A percentile compares a stretch with the other conserved stretches of the same genome.
Conservation (phyloP, 2,113 vertebrate genomes). For the Morone chrysops region DNA sequence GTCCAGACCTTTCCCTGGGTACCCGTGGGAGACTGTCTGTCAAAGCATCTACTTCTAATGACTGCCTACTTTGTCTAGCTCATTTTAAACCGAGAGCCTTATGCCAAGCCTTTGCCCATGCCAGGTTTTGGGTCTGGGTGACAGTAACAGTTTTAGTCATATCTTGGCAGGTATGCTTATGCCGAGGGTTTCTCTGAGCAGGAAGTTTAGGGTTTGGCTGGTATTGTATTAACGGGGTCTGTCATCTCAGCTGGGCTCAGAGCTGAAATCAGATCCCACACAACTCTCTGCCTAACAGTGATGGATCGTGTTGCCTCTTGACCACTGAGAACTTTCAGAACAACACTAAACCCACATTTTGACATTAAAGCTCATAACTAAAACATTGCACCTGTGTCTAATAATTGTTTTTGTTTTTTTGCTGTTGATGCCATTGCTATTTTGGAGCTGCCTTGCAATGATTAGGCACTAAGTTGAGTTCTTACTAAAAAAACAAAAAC, state of each 20-base stretch:
- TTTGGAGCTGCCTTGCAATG: constrained; percentile 27
- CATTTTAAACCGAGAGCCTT: constrained; percentile 49
- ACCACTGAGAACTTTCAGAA: constrained; percentile 42
- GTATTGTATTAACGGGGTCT: constrained; percentile 67
- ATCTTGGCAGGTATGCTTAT: constrained; percentile 71
- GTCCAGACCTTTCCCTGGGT: constrained; percentile 45
- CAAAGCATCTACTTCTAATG: constrained; percentile 67
- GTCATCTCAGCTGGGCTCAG: constrained; percentile 70
- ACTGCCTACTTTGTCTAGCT: constrained; percentile 61
- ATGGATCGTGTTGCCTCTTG: constrained; percentile 56
- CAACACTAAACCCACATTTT: constrained; percentile 12
- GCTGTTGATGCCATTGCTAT: background rate
- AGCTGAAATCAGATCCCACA: constrained; percentile 68
- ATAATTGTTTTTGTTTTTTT: background rate
- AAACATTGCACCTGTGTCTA: constrained; percentile 30
- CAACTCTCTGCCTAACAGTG: constrained; percentile 44
- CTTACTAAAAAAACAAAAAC: constrained; percentile 42
- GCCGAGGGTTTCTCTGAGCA: constrained; percentile 63
- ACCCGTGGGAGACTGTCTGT: constrained; percentile 60
- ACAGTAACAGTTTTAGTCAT: constrained; percentile 72
- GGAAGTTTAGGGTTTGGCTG: constrained; percentile 67
- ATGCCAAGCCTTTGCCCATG: constrained; percentile 64
- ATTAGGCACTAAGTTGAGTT: constrained; percentile 23
- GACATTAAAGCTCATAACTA: constrained; percentile 7
- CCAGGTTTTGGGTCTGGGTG: constrained; percentile 65